Base-by-base conservation (phyloP, 1,140 invertebrate genomes). In the Brachionus plicatilis region DNA sequence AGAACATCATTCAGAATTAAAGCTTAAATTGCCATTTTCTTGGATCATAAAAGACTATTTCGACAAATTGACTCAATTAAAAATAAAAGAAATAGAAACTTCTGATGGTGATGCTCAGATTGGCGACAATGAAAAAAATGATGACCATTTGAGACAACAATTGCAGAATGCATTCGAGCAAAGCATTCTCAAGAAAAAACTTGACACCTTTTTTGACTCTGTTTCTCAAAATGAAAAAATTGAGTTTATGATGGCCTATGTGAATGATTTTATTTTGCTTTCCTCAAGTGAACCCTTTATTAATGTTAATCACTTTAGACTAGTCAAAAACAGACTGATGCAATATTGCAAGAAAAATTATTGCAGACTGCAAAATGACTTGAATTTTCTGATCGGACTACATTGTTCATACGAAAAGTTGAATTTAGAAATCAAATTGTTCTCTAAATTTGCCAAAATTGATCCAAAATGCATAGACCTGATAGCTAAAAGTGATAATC, bases 21-120 rank as follows among this genome's bases (percentile, higher is more conserved):
- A 17, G 24, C 20, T 76, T 9, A 50, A 47, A 50, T 50, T 76
- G 6, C 72, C 72, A 76, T 76, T 76, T 29, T 76, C 72, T 24
- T 76, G 72, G 72, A 47, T 50, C 3, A 76, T 76, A 29, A 76
- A 76, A 76, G 43, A 47, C 17, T 47, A 76, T 50, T 50, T 76
- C 8, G 72, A 76, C 8, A 17, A 76, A 14, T 29, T 76, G 17
- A 76, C 20, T 37, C 43, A 76, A 27, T 50, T 76, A 20, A 76
- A 50, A n/a, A 50, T 76, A 53, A 76, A 76, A 76, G 72, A 76
- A 29, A 1, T 50, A 24, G 68, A 72, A 43, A 20, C n/a, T n/a
- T 45, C 6, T 20, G 1, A 27, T 12, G 6, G 0, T 37, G 6
- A 68, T n/a, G 7, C 33, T 43, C 14, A 43, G 12, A 72, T 3